phyloP scores from a whole-genome alignment of 2,113 vertebrate species.

The Boulengeromyrus knoepffleri region DNA sequence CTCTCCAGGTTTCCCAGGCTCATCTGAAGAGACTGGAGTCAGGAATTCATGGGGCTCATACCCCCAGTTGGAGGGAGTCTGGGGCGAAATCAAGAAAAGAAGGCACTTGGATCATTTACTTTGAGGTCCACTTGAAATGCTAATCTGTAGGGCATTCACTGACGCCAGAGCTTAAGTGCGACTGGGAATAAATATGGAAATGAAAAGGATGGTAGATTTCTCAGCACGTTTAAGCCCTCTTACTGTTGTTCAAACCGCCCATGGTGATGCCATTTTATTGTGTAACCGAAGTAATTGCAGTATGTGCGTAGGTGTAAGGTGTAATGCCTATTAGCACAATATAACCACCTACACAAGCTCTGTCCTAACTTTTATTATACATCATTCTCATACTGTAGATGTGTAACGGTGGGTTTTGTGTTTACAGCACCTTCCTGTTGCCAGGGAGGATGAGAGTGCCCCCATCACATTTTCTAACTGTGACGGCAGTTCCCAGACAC shows the following conservation, averaged over 20 bases:
- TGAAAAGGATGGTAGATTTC: not conserved
- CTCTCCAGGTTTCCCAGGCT: not conserved
- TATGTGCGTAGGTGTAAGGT: not conserved
- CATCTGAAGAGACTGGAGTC: not conserved
- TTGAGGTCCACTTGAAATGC: not conserved
- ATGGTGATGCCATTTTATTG: not conserved
- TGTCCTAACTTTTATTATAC: not conserved
- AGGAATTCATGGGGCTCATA: not conserved
- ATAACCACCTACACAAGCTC: not conserved
- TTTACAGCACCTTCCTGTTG: not conserved
- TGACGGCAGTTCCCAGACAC: not conserved
- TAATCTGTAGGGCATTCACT: not conserved
- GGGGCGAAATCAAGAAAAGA: not conserved
- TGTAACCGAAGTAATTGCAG: not conserved
- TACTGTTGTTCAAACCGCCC: not conserved
- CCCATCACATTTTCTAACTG: not conserved
- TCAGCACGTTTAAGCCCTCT: not conserved
- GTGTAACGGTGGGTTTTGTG: not conserved
- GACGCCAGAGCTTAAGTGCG: not conserved
- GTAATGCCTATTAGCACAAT: conserved; percentile 1
- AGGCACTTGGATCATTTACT: not conserved
- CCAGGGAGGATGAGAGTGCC: not conserved
- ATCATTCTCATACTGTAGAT: not conserved
- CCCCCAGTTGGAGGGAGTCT: not conserved
- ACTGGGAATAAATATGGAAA: not conserved